Base-by-base conservation (phyloP, 2,797 vertebrate species). In the Xiphophorus birchmanni region DNA sequence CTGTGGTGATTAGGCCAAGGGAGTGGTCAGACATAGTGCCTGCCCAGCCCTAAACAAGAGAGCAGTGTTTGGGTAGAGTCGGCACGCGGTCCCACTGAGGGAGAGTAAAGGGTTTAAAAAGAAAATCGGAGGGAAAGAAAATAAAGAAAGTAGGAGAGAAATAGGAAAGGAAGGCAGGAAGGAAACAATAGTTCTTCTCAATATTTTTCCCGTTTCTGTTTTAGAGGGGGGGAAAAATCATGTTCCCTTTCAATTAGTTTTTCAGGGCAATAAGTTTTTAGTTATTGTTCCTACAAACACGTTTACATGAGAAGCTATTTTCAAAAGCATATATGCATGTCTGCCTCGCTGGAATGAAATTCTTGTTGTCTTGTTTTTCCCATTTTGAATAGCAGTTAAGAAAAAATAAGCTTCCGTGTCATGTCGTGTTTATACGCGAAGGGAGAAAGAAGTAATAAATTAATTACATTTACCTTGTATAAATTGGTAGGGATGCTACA, bases 41-140 rank as follows among this genome's bases (percentile, higher is more conserved):
- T 29, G 81, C 94, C 95, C 94, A 87, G 88, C 93, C 95, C 94
- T 95, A 96, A 96, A 96, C 95, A 96, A 95, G 89, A 82, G 88
- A 37, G 76, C 92, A 89, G 91, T 96, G 95, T 96, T 95, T 95
- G 90, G 91, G 89, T 82, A 79, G 76, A 87, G 92, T 93, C 93
- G 88, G 93, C 95, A 96, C 90, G 94, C 91, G 89, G 93, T 90
- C 92, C 92, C 87, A 80, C 86, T 80, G 89, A 93, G 93, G 85
- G 83, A 87, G 87, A 88, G 80, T 0, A 3, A 9, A 7, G 45
- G 82, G 77, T 60, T 79, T 74, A 74, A 69, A 67, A 75, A 82
- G 75, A 82, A 81, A 83, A 83, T 72, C 79, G 84, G 78, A 82
- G 82, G 83, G 83, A 82, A 18, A 82, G 76, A 76, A 83, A 76